Conservation (phyloP, 2,888 invertebrate genomes). For the Endomychus coccineus region DNA sequence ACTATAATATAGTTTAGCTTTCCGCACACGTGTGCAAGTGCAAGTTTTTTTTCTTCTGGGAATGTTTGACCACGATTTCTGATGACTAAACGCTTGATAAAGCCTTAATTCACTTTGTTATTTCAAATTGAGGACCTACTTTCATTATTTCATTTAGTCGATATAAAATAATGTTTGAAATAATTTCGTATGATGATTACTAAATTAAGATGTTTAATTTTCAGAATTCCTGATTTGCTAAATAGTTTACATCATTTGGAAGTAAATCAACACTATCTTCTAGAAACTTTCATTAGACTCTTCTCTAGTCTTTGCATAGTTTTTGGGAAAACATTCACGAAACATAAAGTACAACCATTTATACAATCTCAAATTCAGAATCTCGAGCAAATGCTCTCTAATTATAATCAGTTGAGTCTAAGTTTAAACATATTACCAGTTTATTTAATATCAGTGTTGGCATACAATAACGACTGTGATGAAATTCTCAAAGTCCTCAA, state of each 20-base stretch:
- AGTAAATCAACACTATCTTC: conserved; percentile 46
- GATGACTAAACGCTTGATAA: too few species aligned
- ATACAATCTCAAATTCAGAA: conserved; percentile 52
- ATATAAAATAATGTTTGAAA: too few species aligned
- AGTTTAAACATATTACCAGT: conserved; percentile 54
- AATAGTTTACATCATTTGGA: conserved; percentile 51
- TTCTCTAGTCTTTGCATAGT: conserved; percentile 54
- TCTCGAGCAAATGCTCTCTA: conserved; percentile 56
- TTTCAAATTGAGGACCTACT: too few species aligned
- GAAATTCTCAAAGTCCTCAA: conserved; percentile 52
- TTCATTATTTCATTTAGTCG: too few species aligned
- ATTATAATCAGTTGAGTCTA: conserved; percentile 49
- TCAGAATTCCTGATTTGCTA: conserved; percentile 53
- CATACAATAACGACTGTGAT: conserved; percentile 44
- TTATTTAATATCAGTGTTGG: conserved; percentile 53
- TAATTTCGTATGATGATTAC: too few species aligned
- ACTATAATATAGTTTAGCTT: too few species aligned
- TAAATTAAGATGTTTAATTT: too few species aligned
- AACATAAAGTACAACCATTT: conserved; percentile 50
- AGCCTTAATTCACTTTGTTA: too few species aligned
- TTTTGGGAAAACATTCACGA: conserved; percentile 59
- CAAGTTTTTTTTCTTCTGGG: too few species aligned
- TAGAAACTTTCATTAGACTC: conserved; percentile 49
- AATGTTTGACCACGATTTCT: too few species aligned
- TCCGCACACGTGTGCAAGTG: too few species aligned